Evolutionary conservation across 2,888 invertebrate genomes (phyloP).

Genomic region (Aspidiotus destructor): DNA sequence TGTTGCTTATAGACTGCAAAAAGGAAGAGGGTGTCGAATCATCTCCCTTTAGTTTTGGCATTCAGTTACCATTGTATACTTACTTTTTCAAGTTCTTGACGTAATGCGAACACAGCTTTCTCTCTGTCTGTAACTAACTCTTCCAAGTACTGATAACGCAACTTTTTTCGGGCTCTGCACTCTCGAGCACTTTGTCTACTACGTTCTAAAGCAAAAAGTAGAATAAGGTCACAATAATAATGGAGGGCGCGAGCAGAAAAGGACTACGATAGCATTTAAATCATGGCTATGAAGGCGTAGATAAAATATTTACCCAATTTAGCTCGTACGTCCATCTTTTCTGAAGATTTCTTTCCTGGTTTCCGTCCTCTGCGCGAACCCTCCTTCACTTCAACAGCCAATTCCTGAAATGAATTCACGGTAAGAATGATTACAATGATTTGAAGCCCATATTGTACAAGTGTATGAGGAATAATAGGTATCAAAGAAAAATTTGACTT

Average conservation of each 20-base stretch:
- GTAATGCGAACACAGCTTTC: conserved; percentile 75
- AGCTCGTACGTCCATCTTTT: conserved; percentile 87
- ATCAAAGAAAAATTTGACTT: not conserved
- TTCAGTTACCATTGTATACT: conserved; percentile 34
- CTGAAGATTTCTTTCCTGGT: conserved; percentile 72
- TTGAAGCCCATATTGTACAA: not conserved
- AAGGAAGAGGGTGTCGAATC: not conserved
- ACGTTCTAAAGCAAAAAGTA: conserved; percentile 55
- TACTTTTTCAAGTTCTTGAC: conserved; percentile 85
- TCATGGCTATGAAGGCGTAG: not conserved
- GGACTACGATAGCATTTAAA: not conserved
- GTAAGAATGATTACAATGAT: not conserved
- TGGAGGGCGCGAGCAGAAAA: conserved; percentile 33
- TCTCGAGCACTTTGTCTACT: conserved; percentile 95
- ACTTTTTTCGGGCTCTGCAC: conserved; percentile 91
- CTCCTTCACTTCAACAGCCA: conserved; percentile 52
- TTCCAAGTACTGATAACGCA: conserved; percentile 92
- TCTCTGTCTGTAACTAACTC: conserved; percentile 89
- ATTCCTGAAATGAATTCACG: conserved; percentile 35
- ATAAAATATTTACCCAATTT: conserved; percentile 61
- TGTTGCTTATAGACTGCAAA: not conserved
- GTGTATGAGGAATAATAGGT: not conserved
- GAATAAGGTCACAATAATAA: no score
- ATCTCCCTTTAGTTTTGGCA: no score
- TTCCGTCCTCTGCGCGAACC: conserved; percentile 78